These are phyloP conservation scores for Choloepus didactylus DNA, from an alignment of 2,797 vertebrate species.

Conservation along the genomic window DNA sequence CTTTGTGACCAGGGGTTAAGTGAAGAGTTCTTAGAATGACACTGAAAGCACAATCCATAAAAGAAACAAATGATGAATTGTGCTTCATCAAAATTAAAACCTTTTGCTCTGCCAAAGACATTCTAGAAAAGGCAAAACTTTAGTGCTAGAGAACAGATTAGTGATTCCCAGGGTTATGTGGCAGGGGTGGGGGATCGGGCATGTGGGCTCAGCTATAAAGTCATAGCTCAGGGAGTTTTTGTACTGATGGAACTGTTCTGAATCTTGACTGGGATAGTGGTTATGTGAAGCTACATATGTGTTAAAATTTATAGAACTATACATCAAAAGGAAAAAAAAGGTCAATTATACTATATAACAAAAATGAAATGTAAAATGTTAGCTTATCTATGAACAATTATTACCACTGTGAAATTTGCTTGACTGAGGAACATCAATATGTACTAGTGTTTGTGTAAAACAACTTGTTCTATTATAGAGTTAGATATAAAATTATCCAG, in stretches of 20 bases:
- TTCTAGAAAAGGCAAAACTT: neutral
- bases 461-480: neutral
- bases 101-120: neutral
- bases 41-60: neutral
- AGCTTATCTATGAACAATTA: neutral
- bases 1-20: neutral
- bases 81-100: slow-evolving; percentile 1
- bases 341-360: neutral
- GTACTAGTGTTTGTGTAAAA: neutral
- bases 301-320: neutral
- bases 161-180: no score
- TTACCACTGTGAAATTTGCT: neutral
- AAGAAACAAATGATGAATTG: neutral
- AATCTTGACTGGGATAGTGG: no score
- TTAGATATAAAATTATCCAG: neutral
- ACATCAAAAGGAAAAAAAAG: neutral
- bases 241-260: no score
- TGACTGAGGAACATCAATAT: neutral
- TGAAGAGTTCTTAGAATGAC: neutral
- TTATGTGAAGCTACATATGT: no score
- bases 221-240: no score
- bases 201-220: no score
- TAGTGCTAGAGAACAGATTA: neutral
- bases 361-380: neutral
- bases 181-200: no score